These are phyloP conservation scores for Laterallus jamaicensis DNA, from an alignment of 2,113 vertebrate genomes.

Conservation along the genomic window DNA sequence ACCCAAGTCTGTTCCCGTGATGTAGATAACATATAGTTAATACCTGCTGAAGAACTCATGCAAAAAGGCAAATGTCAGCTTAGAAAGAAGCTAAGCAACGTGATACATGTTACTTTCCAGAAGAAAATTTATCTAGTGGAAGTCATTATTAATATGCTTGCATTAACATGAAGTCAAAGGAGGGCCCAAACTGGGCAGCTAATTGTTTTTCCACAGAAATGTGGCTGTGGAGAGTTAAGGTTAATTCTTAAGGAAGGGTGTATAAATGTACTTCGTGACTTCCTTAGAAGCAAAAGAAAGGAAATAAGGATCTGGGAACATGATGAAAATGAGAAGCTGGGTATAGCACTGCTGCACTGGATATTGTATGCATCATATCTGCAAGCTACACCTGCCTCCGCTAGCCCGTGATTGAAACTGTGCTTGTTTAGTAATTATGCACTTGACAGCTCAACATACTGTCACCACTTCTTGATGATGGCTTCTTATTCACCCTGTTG, in stretches of 20 bases:
- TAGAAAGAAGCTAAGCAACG: neutral
- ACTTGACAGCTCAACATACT: constrained; percentile 10
- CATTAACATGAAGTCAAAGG: neutral
- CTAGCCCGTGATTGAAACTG: neutral
- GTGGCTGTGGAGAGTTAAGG: neutral
- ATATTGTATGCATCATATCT: neutral
- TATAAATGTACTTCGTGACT: neutral
- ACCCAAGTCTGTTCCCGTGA: neutral
- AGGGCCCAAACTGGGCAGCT: neutral
- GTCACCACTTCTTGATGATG: neutral
- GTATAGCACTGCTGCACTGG: neutral
- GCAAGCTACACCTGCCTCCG: constrained; percentile 20
- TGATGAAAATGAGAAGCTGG: constrained; percentile 6
- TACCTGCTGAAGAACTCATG: neutral
- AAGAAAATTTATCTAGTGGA: neutral
- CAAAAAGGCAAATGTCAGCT: neutral
- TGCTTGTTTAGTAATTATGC: constrained; percentile 11
- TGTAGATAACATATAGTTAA: neutral
- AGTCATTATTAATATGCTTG: neutral
- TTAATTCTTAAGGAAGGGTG: neutral
- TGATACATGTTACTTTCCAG: neutral
- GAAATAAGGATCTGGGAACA: neutral
- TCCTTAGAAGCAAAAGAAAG: neutral
- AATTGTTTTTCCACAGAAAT: neutral
- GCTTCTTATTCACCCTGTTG: constrained; percentile 7